phyloP scores from a whole-genome alignment of 2,797 vertebrate genomes.

The Prunella strophiata region DNA sequence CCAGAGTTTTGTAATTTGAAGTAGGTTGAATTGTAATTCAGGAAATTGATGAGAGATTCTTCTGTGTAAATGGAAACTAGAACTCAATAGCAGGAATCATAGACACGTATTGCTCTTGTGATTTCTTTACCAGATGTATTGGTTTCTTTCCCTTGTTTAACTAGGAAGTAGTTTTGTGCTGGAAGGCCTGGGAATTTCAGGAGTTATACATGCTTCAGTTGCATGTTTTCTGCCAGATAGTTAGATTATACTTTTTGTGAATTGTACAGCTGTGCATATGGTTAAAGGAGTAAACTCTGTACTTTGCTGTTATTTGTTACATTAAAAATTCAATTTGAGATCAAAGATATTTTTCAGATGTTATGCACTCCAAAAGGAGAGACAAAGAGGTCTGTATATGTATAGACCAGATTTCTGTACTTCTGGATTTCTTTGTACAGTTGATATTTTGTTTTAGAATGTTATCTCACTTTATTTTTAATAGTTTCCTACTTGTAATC shows the following conservation, averaged over 20 bases:
- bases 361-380: not conserved
- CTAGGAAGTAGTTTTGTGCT: not conserved
- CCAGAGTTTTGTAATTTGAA: not conserved
- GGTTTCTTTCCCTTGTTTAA: not conserved
- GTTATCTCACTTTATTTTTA: not conserved
- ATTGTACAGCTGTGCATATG: not conserved
- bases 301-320: not conserved
- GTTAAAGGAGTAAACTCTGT: not conserved
- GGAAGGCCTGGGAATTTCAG: not conserved
- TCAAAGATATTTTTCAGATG: not conserved
- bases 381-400: not conserved
- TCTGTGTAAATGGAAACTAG: not conserved
- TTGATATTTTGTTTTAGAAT: not conserved
- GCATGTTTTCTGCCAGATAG: not conserved
- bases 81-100: not conserved
- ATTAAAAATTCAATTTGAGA: not conserved
- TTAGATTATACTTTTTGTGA: not conserved
- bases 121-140: not conserved
- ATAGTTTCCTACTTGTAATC: not conserved
- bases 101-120: not conserved
- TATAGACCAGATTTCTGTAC: not conserved
- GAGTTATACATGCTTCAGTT: not conserved
- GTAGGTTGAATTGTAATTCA: not conserved
- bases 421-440: not conserved
- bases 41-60: not conserved